These are phyloP conservation scores for Psittacula derbiana DNA, from an alignment of 2,797 vertebrate genomes.

Conservation along the genomic window DNA sequence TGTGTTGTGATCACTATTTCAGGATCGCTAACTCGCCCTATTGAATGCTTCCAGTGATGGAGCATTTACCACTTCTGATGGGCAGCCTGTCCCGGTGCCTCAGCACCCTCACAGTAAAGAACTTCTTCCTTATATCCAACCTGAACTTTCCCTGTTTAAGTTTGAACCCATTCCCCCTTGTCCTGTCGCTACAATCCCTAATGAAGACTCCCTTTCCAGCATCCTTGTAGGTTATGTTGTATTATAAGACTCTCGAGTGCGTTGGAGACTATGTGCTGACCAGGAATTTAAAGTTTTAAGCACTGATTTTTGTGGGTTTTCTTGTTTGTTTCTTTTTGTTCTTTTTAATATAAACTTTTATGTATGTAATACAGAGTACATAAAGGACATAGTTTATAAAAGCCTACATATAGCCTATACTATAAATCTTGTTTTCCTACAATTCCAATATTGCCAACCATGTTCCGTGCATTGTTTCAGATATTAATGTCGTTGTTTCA, in stretches of 20 bases:
- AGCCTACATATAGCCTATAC: fast-evolving
- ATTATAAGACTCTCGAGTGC: neutral
- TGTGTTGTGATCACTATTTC: neutral
- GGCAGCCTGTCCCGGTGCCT: neutral
- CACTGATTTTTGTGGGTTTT: neutral
- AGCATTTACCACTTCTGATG: neutral
- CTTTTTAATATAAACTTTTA: neutral
- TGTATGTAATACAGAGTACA: fast-evolving
- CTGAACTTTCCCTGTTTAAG: neutral
- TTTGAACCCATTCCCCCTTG: neutral
- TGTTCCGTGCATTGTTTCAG: neutral
- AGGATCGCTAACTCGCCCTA: neutral
- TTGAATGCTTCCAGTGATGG: neutral
- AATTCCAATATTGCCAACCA: neutral
- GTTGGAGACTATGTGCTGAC: neutral
- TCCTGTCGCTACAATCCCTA: neutral
- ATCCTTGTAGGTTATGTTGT: neutral
- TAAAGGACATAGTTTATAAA: neutral
- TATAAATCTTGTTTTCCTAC: neutral
- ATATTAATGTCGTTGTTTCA: slow-evolving; percentile 19
- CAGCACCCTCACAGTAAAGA: neutral
- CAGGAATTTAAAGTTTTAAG: neutral
- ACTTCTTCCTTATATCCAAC: neutral
- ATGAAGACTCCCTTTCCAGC: neutral
- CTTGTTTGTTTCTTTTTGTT: neutral